Conservation (phyloP, 2,888 invertebrate genomes). For the Apamea crenata region DNA sequence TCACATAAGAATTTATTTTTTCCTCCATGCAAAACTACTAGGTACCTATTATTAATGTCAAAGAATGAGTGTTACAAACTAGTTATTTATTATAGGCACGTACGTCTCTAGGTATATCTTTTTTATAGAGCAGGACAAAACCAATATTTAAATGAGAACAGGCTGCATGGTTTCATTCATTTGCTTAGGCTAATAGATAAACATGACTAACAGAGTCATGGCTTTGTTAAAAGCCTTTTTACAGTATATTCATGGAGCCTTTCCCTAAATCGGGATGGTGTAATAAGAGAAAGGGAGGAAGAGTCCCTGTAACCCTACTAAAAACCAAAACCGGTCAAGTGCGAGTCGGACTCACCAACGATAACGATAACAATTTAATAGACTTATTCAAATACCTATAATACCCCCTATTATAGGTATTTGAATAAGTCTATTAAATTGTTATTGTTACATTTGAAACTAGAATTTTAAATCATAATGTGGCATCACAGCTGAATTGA, state of each 20-base stretch:
- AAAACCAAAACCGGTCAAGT: background rate
- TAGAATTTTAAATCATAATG: too few species aligned
- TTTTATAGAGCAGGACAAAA: background rate
- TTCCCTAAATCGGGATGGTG: background rate
- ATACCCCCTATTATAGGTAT: too few species aligned
- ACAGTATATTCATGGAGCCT: background rate
- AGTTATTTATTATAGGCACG: background rate
- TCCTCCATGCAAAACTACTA: background rate
- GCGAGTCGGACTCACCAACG: too few species aligned
- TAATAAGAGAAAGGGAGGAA: background rate
- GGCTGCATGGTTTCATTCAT: background rate
- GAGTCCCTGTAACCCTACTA: background rate
- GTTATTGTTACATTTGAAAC: too few species aligned
- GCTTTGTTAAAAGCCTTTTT: background rate
- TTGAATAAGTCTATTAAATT: too few species aligned
- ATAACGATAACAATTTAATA: too few species aligned
- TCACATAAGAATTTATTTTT: background rate
- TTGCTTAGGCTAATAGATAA: constrained; percentile 1
- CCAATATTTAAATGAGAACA: constrained; percentile 1
- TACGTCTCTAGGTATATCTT: background rate
- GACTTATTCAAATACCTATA: too few species aligned
- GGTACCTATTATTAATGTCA: background rate
- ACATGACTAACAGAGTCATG: background rate
- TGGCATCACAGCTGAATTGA: too few species aligned
- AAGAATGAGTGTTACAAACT: background rate